These are phyloP conservation scores for Oophaga sylvatica DNA, from an alignment of 2,797 vertebrate genomes.

Conservation along the genomic window DNA sequence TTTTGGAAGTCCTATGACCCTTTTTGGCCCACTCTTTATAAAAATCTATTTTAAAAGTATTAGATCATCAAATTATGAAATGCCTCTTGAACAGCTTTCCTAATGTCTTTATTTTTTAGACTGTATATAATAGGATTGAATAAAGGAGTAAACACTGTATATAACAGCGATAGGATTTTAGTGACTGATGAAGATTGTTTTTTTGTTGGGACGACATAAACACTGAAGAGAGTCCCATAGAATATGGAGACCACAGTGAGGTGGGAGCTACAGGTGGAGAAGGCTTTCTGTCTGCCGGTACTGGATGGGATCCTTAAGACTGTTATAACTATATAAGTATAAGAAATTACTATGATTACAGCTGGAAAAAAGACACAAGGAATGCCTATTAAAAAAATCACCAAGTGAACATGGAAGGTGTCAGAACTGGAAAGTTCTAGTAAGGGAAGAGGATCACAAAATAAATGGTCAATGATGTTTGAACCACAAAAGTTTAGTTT, in stretches of 20 bases:
- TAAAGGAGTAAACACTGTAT: background rate
- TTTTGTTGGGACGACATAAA: constrained; percentile 1
- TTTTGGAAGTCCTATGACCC: too few relatives aligned
- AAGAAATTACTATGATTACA: background rate
- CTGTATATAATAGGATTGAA: too few relatives aligned
- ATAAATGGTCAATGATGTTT: too few relatives aligned
- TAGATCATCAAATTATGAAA: too few relatives aligned
- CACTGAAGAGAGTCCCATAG: background rate
- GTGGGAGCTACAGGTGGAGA: background rate
- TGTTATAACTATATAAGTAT: background rate
- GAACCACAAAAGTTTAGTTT: too few relatives aligned
- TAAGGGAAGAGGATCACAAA: too few relatives aligned
- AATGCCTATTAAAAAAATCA: background rate
- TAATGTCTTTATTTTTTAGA: too few relatives aligned
- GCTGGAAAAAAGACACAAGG: background rate
- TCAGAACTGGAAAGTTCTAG: too few relatives aligned
- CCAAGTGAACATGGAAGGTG: background rate
- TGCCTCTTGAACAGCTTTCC: too few relatives aligned
- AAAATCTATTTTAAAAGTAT: too few relatives aligned
- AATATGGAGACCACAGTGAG: background rate
- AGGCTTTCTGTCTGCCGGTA: background rate
- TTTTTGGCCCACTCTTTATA: too few relatives aligned
- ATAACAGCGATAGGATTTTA: background rate
- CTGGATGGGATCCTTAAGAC: background rate
- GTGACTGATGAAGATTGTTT: background rate